Conservation (phyloP, 53 echinoderm and acorn worm species). For the Paelopatides confundens region DNA sequence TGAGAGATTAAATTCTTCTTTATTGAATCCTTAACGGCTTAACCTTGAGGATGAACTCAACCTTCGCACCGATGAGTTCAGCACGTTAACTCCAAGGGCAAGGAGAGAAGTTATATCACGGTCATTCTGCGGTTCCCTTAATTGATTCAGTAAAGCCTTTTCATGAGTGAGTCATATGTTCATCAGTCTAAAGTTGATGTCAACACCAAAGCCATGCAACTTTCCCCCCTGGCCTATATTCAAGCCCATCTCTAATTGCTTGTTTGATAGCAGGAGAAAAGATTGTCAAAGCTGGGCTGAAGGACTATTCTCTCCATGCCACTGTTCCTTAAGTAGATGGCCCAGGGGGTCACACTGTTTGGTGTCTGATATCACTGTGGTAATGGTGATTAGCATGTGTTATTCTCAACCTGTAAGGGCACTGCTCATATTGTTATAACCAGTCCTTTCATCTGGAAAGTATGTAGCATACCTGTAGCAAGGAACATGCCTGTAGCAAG, state of each 20-base stretch:
- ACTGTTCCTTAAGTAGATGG: neutral
- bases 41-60: slow-evolving; percentile 8
- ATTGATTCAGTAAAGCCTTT: slow-evolving; percentile 10
- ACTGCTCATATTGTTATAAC: neutral
- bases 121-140: neutral
- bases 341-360: neutral
- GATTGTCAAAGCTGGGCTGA: neutral
- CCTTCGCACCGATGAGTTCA: too few species aligned
- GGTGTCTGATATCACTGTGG: slow-evolving; percentile 15
- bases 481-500: too few species aligned
- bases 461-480: too few species aligned
- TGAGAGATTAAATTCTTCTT: neutral
- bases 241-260: slow-evolving; percentile 27
- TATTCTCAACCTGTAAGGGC: slow-evolving; percentile 11
- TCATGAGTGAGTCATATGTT: neutral
- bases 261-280: slow-evolving; percentile 30
- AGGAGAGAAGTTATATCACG: neutral
- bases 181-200: neutral
- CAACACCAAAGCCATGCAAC: neutral
- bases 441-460: neutral
- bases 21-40: neutral
- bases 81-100: too few species aligned
- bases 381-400: neutral
- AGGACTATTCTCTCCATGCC: slow-evolving; percentile 4
- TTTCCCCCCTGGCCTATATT: slow-evolving; percentile 9